Conservation (phyloP, 2,113 vertebrate species). For the Clarias gariepinus region DNA sequence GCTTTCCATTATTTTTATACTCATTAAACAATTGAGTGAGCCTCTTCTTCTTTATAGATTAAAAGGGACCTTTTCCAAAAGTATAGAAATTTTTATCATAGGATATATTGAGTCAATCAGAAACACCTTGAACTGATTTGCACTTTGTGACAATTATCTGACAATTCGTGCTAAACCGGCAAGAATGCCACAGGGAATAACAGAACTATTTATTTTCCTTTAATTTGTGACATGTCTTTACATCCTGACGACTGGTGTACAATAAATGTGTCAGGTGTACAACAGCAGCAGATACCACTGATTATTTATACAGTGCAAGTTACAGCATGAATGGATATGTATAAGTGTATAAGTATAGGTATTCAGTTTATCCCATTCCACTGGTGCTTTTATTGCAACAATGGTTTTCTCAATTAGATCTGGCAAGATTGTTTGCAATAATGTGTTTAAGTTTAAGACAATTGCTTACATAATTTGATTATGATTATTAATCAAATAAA, state of each 20-base stretch:
- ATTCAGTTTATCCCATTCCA: background rate
- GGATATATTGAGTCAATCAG: background rate
- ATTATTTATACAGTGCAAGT: background rate
- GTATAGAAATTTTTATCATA: background rate
- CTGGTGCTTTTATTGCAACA: conserved; percentile 12
- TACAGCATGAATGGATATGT: background rate
- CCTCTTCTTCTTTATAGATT: background rate
- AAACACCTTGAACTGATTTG: background rate
- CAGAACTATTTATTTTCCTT: background rate
- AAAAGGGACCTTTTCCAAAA: background rate
- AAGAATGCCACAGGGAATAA: background rate
- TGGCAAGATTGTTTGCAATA: conserved; percentile 39
- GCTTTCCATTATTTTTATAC: background rate
- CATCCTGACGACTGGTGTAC: background rate
- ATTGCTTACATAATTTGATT: conserved; percentile 44
- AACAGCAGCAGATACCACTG: background rate
- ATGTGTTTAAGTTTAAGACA: conserved; percentile 42
- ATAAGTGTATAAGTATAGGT: background rate
- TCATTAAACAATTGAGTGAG: background rate
- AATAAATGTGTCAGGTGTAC: background rate
- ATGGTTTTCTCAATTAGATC: conserved; percentile 33
- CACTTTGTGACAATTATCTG: background rate
- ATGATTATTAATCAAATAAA: conserved; percentile 5
- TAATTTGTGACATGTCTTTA: background rate
- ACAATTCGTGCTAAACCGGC: background rate